Evolutionary conservation across 1,140 invertebrate species (phyloP), one percentile per base, ranked within the genome.

Genomic region (Lucilia sericata): DNA sequence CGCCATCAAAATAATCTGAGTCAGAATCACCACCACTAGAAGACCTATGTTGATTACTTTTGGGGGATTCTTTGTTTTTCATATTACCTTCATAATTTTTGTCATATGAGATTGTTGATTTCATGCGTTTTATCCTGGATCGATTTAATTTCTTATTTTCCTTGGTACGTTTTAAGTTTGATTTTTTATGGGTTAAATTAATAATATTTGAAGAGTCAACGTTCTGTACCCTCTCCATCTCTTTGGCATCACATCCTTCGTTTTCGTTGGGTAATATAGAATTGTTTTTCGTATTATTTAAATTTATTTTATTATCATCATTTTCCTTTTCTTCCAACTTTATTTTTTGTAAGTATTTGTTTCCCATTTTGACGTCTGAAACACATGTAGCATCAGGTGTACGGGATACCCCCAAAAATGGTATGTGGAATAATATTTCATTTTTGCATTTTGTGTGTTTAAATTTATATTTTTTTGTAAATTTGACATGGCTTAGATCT

Each of bases 401-500:
- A 4, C 60, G 60, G n/a, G 60, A 17, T 17, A 65, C 60, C 1
- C 65, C 65, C 65, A 70, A 19, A 70, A 70, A 70, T 25, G 65
- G 65, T 70, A 70, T 70, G 2, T 70, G n/a, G 9, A 21, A 70
- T 7, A 70, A 70, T 21, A 70, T 25, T 70, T 70, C 65, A 21
- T 70, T 70, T 70, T 70, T 19, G 10, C 19, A 19, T 21, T 25
- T 21, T 12, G n/a, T 21, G n/a, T 10, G 10, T 70, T 42, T 84
- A 5, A 74, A 60, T 30, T 85, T 85, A n/a, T 55, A 81, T 17
- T 82, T 86, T 55, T 81, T 84, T 12, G 42, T 42, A 34, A 87
- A 85, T 82, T 84, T 85, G 0, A 89, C 30, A 70, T 74, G 75
- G 74, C 88, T 90, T 4, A 91, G 81, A 82, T 91, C 88, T 84